A percentile compares a stretch with the other conserved stretches of the same genome.
These are phyloP conservation scores for Ophion slaviceki DNA, from an alignment of 2,888 invertebrate genomes.

Conservation along the genomic window DNA sequence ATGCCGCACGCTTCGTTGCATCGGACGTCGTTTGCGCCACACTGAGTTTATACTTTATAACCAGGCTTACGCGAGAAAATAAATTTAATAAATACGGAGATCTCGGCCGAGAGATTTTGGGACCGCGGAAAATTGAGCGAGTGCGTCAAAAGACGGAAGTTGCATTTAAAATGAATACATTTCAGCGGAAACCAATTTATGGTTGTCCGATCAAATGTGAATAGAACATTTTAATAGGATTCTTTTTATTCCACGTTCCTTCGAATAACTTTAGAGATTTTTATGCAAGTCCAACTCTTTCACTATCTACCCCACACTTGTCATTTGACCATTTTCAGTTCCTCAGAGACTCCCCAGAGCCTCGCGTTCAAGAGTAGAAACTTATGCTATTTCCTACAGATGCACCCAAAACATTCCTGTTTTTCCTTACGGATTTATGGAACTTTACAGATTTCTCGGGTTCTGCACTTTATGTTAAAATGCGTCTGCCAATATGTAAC, in stretches of 20 bases:
- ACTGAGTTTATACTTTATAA: conserved; percentile 10
- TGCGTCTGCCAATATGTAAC: too few relatives aligned
- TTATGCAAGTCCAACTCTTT: too few relatives aligned
- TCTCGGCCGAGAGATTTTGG: neutral
- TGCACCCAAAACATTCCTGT: neutral
- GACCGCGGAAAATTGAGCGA: neutral
- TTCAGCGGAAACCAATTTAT: neutral
- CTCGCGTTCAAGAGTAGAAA: neutral
- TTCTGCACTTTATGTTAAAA: too few relatives aligned
- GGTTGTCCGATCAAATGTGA: neutral
- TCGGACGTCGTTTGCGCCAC: conserved; percentile 22
- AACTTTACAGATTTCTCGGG: neutral
- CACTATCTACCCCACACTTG: too few relatives aligned
- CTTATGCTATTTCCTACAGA: neutral
- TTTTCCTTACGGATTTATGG: neutral
- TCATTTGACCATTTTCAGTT: too few relatives aligned
- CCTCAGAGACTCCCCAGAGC: neutral
- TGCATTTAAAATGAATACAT: neutral
- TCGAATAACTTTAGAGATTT: neutral
- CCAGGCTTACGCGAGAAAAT: neutral
- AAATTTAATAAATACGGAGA: conserved; percentile 13
- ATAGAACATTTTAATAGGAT: neutral
- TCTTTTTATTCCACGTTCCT: neutral
- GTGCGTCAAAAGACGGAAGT: neutral
- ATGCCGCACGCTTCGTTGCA: conserved; percentile 44